A percentile compares a stretch with the other conserved stretches of the same genome.
Conservation (phyloP, 2,888 invertebrate genomes). For the Acrocera orbiculus region DNA sequence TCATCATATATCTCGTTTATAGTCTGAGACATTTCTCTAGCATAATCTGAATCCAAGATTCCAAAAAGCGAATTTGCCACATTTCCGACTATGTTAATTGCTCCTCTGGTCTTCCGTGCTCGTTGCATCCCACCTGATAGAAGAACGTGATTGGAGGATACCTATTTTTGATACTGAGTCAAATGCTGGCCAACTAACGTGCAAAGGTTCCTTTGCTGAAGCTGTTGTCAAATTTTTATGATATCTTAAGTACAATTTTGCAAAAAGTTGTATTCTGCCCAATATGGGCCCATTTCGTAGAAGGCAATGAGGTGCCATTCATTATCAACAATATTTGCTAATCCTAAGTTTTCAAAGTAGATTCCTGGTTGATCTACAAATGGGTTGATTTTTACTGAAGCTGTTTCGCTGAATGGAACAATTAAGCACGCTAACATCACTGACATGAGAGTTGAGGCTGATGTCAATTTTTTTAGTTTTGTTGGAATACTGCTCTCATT, state of each 20-base stretch:
- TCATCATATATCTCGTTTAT: neutral
- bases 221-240: neutral
- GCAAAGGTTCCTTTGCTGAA: neutral
- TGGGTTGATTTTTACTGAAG: neutral
- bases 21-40: conserved; percentile 1
- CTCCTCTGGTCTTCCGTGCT: neutral
- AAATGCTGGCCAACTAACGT: neutral
- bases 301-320: neutral
- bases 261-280: neutral
- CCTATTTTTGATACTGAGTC: neutral
- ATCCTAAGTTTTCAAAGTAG: conserved; percentile 1
- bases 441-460: neutral
- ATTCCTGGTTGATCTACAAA: neutral
- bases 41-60: conserved; percentile 2
- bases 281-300: neutral
- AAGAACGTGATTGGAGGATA: neutral
- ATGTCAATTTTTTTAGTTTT: neutral
- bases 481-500: neutral
- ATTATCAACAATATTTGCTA: neutral
- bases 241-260: neutral
- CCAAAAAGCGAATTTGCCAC: conserved; percentile 1
- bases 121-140: neutral
- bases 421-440: neutral
- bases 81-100: conserved; percentile 1
- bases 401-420: neutral